These are phyloP conservation scores for Etheostoma nigrum DNA, from an alignment of 2,797 vertebrate genomes.

Conservation along the genomic window DNA sequence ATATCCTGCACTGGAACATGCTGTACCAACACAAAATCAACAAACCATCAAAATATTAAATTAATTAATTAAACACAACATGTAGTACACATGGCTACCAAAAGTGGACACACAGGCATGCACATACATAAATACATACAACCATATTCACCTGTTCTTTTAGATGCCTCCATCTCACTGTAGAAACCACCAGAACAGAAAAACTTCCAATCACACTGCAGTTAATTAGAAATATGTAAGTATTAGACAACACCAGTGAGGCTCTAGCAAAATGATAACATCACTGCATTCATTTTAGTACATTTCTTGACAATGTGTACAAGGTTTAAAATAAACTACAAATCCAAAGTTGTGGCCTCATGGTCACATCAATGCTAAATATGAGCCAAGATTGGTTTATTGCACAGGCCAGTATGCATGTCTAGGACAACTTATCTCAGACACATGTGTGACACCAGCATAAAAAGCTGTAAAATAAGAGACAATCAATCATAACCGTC, in stretches of 20 bases:
- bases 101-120: background rate
- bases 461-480: constrained; percentile 10
- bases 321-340: background rate
- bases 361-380: background rate
- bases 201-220: constrained; percentile 87
- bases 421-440: constrained; percentile 11
- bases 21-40: background rate
- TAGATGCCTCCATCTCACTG: constrained; percentile 76
- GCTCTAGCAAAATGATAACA: background rate
- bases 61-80: background rate
- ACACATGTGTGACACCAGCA: constrained; percentile 22
- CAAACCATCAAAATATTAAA: background rate
- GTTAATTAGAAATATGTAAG: constrained; percentile 40
- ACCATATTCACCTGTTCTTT: constrained; percentile 80
- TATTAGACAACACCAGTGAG: background rate
- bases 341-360: background rate
- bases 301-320: background rate
- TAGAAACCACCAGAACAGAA: constrained; percentile 83
- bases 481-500: background rate
- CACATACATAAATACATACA: background rate
- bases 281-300: background rate
- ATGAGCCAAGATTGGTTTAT: constrained; percentile 5
- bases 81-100: background rate
- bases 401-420: background rate
- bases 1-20: background rate